phyloP scores from a whole-genome alignment of 2,888 invertebrate genomes.

The Caenorhabditis afra region DNA sequence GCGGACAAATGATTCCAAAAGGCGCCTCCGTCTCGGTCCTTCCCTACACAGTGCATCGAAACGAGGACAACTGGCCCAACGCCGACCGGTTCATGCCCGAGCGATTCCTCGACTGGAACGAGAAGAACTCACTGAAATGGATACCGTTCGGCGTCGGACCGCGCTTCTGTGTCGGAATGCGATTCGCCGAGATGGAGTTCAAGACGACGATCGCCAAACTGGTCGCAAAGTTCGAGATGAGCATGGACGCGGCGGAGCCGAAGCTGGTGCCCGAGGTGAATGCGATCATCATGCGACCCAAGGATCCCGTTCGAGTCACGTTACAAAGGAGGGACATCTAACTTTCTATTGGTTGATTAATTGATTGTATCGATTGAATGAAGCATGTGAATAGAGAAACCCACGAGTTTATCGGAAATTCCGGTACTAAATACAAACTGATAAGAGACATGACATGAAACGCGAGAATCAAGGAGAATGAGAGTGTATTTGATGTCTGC shows the following conservation, averaged over 20 bases:
- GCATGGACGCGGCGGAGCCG: neutral
- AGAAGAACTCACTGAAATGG: conserved; percentile 66
- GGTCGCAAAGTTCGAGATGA: conserved; percentile 57
- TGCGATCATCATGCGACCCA: conserved; percentile 36
- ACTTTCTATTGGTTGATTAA: no score
- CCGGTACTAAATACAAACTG: no score
- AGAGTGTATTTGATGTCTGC: no score
- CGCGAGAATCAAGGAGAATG: no score
- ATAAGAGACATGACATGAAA: no score
- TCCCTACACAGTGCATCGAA: conserved; percentile 53
- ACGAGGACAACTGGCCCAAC: conserved; percentile 68
- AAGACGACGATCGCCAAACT: no score
- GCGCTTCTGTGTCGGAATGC: conserved; percentile 74
- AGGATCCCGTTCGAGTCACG: conserved; percentile 3
- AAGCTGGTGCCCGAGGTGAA: conserved; percentile 23
- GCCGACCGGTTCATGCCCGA: conserved; percentile 71
- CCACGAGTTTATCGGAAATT: no score
- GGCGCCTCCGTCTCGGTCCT: conserved; percentile 60
- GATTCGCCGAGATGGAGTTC: conserved; percentile 19
- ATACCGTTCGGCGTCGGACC: conserved; percentile 77
- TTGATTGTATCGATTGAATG: no score
- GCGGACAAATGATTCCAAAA: conserved; percentile 52
- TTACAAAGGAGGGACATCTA: no score
- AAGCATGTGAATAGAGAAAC: no score
- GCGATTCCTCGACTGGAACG: conserved; percentile 52